Evolutionary conservation across 2,113 vertebrate genomes (phyloP), one percentile per base, ranked within the genome.

Genomic region (Pandion haliaetus): DNA sequence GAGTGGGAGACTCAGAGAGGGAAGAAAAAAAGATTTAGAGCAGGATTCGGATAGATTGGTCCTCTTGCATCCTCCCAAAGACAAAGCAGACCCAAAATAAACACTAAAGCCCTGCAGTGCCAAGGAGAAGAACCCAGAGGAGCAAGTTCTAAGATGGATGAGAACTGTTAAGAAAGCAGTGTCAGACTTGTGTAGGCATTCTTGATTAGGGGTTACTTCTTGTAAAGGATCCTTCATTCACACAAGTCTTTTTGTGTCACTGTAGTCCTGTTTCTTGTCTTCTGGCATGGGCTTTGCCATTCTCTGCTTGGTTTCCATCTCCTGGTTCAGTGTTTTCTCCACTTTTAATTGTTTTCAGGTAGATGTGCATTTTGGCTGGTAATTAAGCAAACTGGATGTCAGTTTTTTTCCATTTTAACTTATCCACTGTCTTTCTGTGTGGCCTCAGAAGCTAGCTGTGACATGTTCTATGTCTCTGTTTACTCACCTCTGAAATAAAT

Each of bases 301-400:
- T n/a, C 32, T 47, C 31, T 15, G 34, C 52, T 52, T 8, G 23
- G 8, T 59, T 59, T 49, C 26, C 15, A 12, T 17, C 40, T 29
- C 59, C 80, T 10, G 11, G 14, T 12, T 25, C 52, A 42, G 12
- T 6, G 16, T 61, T 84, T 79, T 34, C 14, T 50, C 47, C 28
- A 3, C 29, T 82, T 52, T 10, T 24, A 6, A 5, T 70, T 17
- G 29, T n/a, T 40, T 78, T 18, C 34, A 6, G 32, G 5, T 32
- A 18, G 10, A 6, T 1, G 19, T 8, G 42, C 5, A 0, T 28
- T 42, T 62, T 28, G 45, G 5, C 19, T 29, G 57, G 12, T 17
- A 4, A 11, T 14, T 40, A 9, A 63, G 19, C 17, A 19, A n/a
- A 23, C 17, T 10, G 38, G 34, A 5, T 29, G 17, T 10, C 42